Conservation (phyloP, 2,888 invertebrate species). For the Epistrophella euchroma region DNA sequence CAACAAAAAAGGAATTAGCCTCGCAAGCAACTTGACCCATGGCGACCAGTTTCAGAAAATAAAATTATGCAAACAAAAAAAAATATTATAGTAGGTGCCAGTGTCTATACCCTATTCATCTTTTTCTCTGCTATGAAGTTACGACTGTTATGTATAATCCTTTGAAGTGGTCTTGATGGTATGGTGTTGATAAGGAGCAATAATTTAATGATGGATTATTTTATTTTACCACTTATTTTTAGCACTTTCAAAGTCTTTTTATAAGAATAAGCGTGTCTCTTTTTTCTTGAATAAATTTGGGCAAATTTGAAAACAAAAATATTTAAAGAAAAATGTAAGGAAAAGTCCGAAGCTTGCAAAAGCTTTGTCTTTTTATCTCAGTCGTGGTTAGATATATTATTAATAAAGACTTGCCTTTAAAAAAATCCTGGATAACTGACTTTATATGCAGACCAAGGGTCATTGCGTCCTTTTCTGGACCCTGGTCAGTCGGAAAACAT, state of each 20-base stretch:
- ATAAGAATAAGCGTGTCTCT: neutral
- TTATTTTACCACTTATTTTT: neutral
- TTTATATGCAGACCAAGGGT: too few relatives aligned
- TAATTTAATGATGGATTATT: slow-evolving; percentile 14
- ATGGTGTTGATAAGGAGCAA: slow-evolving; percentile 3
- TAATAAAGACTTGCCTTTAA: too few relatives aligned
- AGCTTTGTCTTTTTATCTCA: too few relatives aligned
- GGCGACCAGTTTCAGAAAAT: slow-evolving; percentile 22
- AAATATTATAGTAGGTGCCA: neutral
- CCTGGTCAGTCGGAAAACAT: too few relatives aligned
- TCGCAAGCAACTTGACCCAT: slow-evolving; percentile 53
- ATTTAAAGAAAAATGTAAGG: too few relatives aligned
- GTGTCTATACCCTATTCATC: slow-evolving; percentile 15
- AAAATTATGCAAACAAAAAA: slow-evolving; percentile 34
- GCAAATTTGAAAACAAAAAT: too few relatives aligned
- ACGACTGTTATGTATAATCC: neutral
- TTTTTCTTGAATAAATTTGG: neutral
- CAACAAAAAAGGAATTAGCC: slow-evolving; percentile 52
- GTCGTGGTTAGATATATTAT: too few relatives aligned
- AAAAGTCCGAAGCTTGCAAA: too few relatives aligned
- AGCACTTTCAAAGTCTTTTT: neutral
- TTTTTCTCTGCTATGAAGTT: neutral
- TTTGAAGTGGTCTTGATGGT: slow-evolving; percentile 1
- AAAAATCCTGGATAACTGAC: too few relatives aligned
- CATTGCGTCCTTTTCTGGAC: too few relatives aligned